Evolutionary conservation across 2,113 vertebrate species (phyloP).

Genomic region (Piaya cayana): DNA sequence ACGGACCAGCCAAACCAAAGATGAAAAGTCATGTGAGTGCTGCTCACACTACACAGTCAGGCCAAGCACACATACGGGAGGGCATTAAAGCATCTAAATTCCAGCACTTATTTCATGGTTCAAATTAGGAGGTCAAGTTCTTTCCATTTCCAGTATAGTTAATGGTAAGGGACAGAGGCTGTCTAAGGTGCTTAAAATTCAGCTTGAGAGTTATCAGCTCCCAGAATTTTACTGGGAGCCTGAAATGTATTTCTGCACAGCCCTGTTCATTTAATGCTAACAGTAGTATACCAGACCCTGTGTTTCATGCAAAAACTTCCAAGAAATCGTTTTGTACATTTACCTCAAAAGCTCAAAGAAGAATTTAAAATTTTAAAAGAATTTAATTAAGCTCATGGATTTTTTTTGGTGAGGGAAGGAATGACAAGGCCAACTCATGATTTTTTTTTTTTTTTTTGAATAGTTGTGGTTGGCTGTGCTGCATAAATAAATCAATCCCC

Average conservation of each 20-base stretch:
- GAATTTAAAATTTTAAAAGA: not conserved
- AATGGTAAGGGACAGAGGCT: not conserved
- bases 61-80: not conserved
- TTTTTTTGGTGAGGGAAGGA: not conserved
- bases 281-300: not conserved
- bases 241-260: not conserved
- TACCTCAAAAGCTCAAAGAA: not conserved
- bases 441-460: not conserved
- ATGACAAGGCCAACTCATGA: not conserved
- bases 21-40: not conserved
- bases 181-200: not conserved
- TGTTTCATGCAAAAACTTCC: not conserved
- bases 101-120: not conserved
- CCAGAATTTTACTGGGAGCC: not conserved
- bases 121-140: not conserved
- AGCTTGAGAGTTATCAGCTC: not conserved
- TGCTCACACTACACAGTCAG: accelerated
- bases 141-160: not conserved
- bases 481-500: slow-evolving; percentile 55
- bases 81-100: not conserved
- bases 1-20: not conserved
- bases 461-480: not conserved
- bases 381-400: not conserved
- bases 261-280: not conserved
- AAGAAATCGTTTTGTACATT: not conserved